These are phyloP conservation scores for Phrynosoma platyrhinos DNA, from an alignment of 2,113 vertebrate genomes.

Conservation along the genomic window DNA sequence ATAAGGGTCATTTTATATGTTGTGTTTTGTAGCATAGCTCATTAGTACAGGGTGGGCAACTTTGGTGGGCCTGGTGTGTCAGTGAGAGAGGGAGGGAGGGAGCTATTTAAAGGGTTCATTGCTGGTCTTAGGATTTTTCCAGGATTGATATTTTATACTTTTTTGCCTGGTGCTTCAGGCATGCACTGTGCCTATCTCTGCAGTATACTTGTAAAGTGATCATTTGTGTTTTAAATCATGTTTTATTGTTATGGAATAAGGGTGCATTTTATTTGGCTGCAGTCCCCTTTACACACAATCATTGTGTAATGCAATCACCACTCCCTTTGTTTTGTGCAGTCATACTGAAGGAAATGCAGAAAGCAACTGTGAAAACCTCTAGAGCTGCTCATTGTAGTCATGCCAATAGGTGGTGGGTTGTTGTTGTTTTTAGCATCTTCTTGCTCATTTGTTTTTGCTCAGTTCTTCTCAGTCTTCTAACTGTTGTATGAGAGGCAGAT, in stretches of 20 bases:
- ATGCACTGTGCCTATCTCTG: no score
- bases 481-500: neutral
- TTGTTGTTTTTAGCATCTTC: neutral
- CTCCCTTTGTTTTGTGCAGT: neutral
- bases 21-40: neutral
- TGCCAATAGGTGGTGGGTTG: no score
- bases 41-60: neutral
- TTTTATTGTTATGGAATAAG: neutral
- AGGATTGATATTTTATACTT: neutral
- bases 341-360: neutral
- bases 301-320: neutral
- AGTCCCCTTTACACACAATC: neutral
- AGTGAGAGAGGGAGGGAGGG: no score
- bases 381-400: neutral
- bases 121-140: no score
- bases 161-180: neutral
- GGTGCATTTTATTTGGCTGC: neutral
- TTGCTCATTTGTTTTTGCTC: neutral
- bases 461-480: neutral
- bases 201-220: no score
- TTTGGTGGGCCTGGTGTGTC: no score
- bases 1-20: neutral
- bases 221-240: neutral
- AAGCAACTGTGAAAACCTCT: neutral
- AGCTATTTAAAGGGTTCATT: no score